Evolutionary conservation across 2,797 vertebrate species (phyloP), one percentile per base, ranked within the genome.

Genomic region (Cryptoblepharus egeriae): DNA sequence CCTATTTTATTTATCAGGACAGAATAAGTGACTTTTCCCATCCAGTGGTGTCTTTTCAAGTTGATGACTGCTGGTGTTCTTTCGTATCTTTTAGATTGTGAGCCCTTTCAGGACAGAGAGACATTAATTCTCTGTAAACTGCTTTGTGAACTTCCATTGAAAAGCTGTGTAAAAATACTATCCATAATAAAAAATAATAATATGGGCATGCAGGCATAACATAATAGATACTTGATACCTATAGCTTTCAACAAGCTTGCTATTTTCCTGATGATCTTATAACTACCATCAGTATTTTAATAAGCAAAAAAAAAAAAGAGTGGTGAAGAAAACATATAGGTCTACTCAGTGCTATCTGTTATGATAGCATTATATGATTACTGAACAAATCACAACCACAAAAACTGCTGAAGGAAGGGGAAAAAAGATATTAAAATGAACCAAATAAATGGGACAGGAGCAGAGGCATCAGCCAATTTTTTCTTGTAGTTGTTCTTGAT

Each of bases 401-500:
- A 49, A 58, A 57, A 58, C 49, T 32, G 37, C 73, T 69, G 49
- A 57, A 72, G 35, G 32, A 64, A 70, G 60, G n/a, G n/a, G 3
- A 28, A 73, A 28, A 73, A 78, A 57, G 26, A 70, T 74, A 83
- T 57, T 68, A 20, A 64, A 45, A 76, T n/a, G 85, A 16, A 4
- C 42, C 1, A 20, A 60, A 39, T 18, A 83, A 69, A 35, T 32
- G 73, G 79, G 20, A 45, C 13, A 79, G 88, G 86, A 85, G 18
- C 82, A 3, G 20, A 82, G 84, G 79, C 18, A 30, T 30, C 37
- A 68, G 30, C 1, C 12, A 69, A 2, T 72, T 87, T 71, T 80
- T 73, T 20, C 63, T 81, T 83, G 79, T 65, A 67, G 5, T 85
- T 83, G 72, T 67, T 32, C 57, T 67, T 28, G 49, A 52, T 49